phyloP scores from a whole-genome alignment of 2,888 invertebrate genomes.

The Orthosia cruda region DNA sequence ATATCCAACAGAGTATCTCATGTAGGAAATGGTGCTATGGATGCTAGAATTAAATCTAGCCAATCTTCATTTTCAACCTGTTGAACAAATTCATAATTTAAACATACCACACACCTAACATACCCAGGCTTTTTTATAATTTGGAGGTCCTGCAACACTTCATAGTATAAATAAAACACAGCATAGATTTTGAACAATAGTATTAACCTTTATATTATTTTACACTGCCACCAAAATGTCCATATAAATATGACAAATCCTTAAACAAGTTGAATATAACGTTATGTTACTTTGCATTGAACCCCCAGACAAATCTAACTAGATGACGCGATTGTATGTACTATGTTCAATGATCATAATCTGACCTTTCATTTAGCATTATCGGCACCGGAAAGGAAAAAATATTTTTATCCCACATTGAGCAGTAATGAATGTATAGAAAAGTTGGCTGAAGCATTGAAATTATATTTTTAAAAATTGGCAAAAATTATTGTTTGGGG shows the following conservation, averaged over 20 bases:
- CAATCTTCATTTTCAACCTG: conserved; percentile 84
- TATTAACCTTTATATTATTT: conserved; percentile 55
- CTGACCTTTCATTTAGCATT: too few species aligned
- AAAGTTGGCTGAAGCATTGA: too few species aligned
- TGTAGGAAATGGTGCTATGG: conserved; percentile 74
- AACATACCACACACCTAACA: not conserved
- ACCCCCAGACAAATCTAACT: not conserved
- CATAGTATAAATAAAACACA: conserved; percentile 43
- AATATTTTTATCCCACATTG: too few species aligned
- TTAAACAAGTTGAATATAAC: conserved; percentile 47
- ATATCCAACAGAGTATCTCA: conserved; percentile 62
- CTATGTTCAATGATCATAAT: too few species aligned
- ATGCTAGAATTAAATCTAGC: conserved; percentile 76
- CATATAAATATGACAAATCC: conserved; percentile 42
- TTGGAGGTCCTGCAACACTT: not conserved
- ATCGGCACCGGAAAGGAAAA: too few species aligned
- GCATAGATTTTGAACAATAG: conserved; percentile 28
- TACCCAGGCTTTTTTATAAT: too few species aligned
- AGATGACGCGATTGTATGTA: too few species aligned
- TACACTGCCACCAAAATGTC: conserved; percentile 54
- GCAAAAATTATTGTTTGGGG: too few species aligned
- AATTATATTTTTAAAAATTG: too few species aligned
- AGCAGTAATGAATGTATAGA: too few species aligned
- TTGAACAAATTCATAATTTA: conserved; percentile 58
- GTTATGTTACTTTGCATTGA: conserved; percentile 27